Conservation (phyloP, 2,113 vertebrate species). For the Xenopus borealis region DNA sequence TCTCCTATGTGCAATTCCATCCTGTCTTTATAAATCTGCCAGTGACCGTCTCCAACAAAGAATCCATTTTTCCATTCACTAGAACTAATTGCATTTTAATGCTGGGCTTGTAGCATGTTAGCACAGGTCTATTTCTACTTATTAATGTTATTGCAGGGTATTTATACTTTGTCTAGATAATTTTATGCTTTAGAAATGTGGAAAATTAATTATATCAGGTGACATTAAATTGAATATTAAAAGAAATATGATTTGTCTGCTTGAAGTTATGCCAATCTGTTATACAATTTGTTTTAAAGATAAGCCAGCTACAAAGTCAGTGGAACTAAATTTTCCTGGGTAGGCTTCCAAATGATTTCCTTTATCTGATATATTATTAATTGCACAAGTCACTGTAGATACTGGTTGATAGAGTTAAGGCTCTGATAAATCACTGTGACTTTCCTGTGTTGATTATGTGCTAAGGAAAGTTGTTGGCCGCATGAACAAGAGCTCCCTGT, state of each 20-base stretch:
- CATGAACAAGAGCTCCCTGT: no score
- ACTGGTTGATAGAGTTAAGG: no score
- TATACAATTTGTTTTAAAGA: constrained; percentile 1
- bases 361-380: no score
- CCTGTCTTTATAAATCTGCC: neutral
- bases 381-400: no score
- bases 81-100: neutral
- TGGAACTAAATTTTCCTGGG: neutral
- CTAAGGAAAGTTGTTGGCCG: no score
- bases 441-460: no score
- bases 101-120: neutral
- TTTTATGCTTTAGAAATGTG: neutral
- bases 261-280: neutral
- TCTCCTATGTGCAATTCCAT: neutral
- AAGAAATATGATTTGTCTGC: neutral
- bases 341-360: neutral
- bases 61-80: neutral
- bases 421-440: no score
- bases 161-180: constrained; percentile 1
- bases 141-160: neutral
- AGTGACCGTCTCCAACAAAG: neutral
- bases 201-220: constrained; percentile 1
- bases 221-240: neutral
- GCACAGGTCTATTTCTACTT: neutral
- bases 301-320: no score